Base-by-base conservation (phyloP, 2,888 invertebrate species). In the Elegia similella region DNA sequence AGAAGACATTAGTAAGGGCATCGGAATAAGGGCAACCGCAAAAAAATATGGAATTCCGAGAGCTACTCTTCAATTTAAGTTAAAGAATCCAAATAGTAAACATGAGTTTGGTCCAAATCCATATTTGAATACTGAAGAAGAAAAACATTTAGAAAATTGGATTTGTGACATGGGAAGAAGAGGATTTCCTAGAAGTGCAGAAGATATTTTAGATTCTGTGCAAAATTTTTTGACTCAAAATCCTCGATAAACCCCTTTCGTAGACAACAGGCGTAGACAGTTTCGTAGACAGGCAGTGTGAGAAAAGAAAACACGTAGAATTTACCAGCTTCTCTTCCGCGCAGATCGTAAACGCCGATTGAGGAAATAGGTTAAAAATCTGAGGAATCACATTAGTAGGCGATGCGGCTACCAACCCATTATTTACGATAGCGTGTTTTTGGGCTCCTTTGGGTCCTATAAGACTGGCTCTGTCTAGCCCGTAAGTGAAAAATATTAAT, bases 261-360 rank as follows among this genome's bases (percentile, higher is more conserved):
- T 59, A 55, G 55, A 60, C 0, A 60, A 59, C 56, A 56, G 55
- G 7, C 62, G n/a, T n/a, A n/a, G n/a, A n/a, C n/a, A n/a, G n/a
- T n/a, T n/a, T n/a, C n/a, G n/a, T n/a, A n/a, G n/a, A n/a, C n/a
- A n/a, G n/a, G n/a, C n/a, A n/a, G n/a, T n/a, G n/a, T n/a, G n/a
- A n/a, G n/a, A n/a, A n/a, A n/a, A n/a, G n/a, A n/a, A n/a, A n/a
- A n/a, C n/a, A n/a, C n/a, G n/a, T n/a, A n/a, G n/a, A n/a, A n/a
- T n/a, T n/a, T n/a, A n/a, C n/a, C n/a, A n/a, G n/a, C n/a, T n/a
- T n/a, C n/a, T n/a, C n/a, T n/a, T n/a, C n/a, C n/a, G n/a, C n/a
- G n/a, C n/a, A n/a, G n/a, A n/a, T n/a, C n/a, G n/a, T n/a, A n/a
- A n/a, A n/a, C n/a, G n/a, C n/a, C n/a, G n/a, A n/a, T n/a, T n/a